Evolutionary conservation across 2,888 invertebrate species (phyloP).

Genomic region (Neoaliturus tenellus): DNA sequence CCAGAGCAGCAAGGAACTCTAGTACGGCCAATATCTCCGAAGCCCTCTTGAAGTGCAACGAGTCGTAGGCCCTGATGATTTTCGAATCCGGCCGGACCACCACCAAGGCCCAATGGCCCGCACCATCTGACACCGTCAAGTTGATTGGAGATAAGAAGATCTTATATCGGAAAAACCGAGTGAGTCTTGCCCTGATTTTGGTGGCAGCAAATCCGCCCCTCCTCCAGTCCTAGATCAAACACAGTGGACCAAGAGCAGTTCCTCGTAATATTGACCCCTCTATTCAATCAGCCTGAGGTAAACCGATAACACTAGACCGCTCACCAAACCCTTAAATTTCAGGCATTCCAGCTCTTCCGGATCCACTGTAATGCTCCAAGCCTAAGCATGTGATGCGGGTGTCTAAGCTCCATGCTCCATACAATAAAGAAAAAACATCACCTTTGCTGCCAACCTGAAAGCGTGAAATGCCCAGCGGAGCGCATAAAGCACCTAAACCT

Average conservation of each 20-base stretch:
- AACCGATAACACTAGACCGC: background rate
- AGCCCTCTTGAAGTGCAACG: background rate
- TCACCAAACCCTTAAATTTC: background rate
- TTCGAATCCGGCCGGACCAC: background rate
- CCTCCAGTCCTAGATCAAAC: background rate
- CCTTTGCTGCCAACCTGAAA: background rate
- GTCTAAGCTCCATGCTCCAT: background rate
- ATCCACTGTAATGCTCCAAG: background rate
- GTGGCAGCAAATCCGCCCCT: background rate
- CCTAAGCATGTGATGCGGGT: too few species aligned
- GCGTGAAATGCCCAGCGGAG: background rate
- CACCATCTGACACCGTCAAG: background rate
- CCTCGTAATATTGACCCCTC: background rate
- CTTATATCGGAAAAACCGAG: background rate
- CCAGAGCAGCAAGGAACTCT: background rate
- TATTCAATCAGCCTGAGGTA: background rate
- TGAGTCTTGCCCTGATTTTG: background rate
- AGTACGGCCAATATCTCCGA: background rate
- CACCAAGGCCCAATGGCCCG: background rate
- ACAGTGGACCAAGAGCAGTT: background rate
- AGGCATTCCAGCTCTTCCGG: background rate
- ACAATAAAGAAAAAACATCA: background rate
- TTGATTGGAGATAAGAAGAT: background rate
- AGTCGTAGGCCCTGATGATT: background rate
- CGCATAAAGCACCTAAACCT: background rate